A percentile compares a stretch with the other conserved stretches of the same genome.
Conservation (phyloP, 1,140 invertebrate species). For the Drosophila ambigua region DNA sequence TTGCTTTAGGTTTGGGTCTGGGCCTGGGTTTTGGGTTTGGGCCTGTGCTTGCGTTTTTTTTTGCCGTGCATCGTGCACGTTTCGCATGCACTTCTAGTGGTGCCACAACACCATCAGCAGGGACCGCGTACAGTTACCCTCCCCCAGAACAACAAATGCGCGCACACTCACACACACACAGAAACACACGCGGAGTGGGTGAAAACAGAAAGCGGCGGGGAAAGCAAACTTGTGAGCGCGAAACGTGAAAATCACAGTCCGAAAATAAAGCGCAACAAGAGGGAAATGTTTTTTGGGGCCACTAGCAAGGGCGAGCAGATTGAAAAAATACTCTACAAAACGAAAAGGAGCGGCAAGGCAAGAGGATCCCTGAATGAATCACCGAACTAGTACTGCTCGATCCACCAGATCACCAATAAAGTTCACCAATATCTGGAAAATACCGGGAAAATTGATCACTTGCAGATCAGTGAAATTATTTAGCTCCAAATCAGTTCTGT, state of each 20-base stretch:
- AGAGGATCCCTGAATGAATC: too few species aligned
- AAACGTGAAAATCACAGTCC: slow-evolving; percentile 72
- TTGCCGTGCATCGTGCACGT: slow-evolving; percentile 37
- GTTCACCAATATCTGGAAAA: too few species aligned
- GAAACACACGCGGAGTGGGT: not conserved
- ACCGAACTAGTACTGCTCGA: too few species aligned
- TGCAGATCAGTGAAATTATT: too few species aligned
- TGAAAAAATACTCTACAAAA: slow-evolving; percentile 19
- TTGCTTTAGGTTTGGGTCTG: not conserved
- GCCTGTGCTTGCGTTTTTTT: slow-evolving; percentile 34
- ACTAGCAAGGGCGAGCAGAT: slow-evolving; percentile 4
- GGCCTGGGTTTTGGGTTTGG: too few species aligned
- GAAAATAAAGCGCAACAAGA: slow-evolving; percentile 69
- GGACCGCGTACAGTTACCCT: not conserved
- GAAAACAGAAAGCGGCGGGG: not conserved
- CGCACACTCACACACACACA: slow-evolving; percentile 20
- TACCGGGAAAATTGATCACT: too few species aligned
- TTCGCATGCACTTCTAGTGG: slow-evolving; percentile 69
- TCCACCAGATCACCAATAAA: too few species aligned
- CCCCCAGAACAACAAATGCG: slow-evolving; percentile 40
- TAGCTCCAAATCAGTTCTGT: too few species aligned
- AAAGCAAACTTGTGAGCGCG: slow-evolving; percentile 57
- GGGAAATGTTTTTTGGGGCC: slow-evolving; percentile 15
- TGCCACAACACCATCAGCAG: slow-evolving; percentile 59
- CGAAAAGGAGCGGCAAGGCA: too few species aligned